Evolutionary conservation across 2,113 vertebrate species (phyloP).

Genomic region (Sylvia atricapilla): DNA sequence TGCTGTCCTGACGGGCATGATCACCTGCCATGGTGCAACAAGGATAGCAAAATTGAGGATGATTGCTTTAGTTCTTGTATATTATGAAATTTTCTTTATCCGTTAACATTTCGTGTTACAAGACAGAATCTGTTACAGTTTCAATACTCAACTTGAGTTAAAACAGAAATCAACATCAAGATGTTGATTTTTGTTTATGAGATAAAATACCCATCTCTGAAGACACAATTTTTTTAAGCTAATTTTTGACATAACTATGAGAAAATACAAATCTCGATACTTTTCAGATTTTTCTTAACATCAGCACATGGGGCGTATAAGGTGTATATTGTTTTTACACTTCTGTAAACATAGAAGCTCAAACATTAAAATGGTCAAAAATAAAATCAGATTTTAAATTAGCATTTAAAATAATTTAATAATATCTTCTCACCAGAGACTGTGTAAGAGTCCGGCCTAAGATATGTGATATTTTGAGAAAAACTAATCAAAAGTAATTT

Average conservation of each 20-base stretch:
- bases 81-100: neutral
- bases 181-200: neutral
- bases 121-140: neutral
- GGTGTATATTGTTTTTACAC: neutral
- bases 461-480: neutral
- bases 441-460: neutral
- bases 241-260: neutral
- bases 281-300: neutral
- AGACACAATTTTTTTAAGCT: neutral
- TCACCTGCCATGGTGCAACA: slow-evolving; percentile 76
- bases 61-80: neutral
- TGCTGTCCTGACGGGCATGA: slow-evolving; percentile 94
- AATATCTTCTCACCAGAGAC: neutral
- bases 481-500: neutral
- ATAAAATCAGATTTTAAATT: neutral
- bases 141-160: neutral
- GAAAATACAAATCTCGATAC: neutral
- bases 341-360: rapidly evolving
- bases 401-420: no score
- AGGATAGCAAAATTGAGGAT: neutral
- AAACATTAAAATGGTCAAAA: neutral
- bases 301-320: neutral
- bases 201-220: neutral
- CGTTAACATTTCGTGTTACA: neutral
- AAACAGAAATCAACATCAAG: neutral